These are phyloP conservation scores for Homarus gammarus DNA, from an alignment of 2,888 invertebrate species.

Conservation along the genomic window DNA sequence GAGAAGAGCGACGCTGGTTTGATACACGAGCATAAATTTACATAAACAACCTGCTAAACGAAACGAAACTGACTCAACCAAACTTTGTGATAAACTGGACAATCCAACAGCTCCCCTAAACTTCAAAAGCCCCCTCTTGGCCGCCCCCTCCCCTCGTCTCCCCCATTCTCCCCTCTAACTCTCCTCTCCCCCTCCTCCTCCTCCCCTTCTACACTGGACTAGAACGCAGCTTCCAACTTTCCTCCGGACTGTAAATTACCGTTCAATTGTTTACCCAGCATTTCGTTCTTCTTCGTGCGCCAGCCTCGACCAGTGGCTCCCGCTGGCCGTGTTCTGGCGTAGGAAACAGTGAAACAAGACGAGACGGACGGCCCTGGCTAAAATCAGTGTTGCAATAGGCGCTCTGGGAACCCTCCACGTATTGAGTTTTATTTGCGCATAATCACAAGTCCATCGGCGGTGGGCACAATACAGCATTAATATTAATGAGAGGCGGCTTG, in stretches of 20 bases:
- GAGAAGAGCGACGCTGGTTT: conserved; percentile 37
- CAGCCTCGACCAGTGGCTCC: conserved; percentile 24
- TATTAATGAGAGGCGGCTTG: conserved; percentile 74
- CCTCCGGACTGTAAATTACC: conserved; percentile 69
- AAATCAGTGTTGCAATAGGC: conserved; percentile 70
- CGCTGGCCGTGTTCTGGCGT: conserved; percentile 38
- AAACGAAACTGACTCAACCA: conserved; percentile 70
- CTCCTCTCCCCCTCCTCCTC: conserved; percentile 34
- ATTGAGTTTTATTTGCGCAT: conserved; percentile 73
- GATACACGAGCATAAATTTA: conserved; percentile 56
- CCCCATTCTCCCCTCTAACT: conserved; percentile 33
- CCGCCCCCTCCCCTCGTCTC: conserved; percentile 41
- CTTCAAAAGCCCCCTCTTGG: conserved; percentile 74
- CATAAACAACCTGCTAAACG: conserved; percentile 69
- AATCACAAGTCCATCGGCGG: conserved; percentile 74
- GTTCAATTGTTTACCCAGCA: conserved; percentile 67
- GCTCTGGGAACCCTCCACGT: conserved; percentile 71
- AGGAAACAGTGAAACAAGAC: conserved; percentile 56
- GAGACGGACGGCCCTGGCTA: conserved; percentile 37
- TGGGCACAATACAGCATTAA: conserved; percentile 75
- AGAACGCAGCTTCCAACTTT: conserved; percentile 70
- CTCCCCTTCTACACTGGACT: conserved; percentile 70
- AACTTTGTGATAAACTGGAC: conserved; percentile 75
- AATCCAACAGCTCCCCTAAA: conserved; percentile 74
- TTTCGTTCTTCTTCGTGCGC: conserved; percentile 63